Evolutionary conservation across 2,888 invertebrate species (phyloP), one percentile per base, ranked within the genome.

Genomic region (Andricus curvator): DNA sequence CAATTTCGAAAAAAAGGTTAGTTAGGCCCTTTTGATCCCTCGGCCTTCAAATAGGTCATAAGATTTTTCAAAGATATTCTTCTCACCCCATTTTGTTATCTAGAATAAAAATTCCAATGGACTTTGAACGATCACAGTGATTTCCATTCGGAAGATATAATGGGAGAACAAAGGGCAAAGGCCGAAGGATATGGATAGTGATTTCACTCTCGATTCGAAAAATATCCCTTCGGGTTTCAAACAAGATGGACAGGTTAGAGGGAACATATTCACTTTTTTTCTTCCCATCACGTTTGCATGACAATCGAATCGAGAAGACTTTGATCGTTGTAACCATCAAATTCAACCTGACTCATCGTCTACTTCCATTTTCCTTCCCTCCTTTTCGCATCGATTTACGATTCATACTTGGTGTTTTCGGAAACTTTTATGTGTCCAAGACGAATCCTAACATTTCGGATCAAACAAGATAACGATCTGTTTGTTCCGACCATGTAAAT

Each of bases 331-430:
- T 67, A 13, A 44, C 67, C 44, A 67, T 41, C 9, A 67, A 67
- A n/a, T 44, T 67, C 44, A 67, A 41, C 67, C 67, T 44, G 44
- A 44, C 67, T 67, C 67, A 67, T 67, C 67, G 67, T 44, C 67
- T 44, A 44, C 22, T 22, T 67, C 41, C 41, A 67, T 67, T 67
- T 67, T 41, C 67, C 22, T 41, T 67, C 41, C 67, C 56, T 67
- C 15, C 22, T 67, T 67, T 67, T 67, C 15, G 67, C 41, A 44
- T 67, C 67, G 67, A 67, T 67, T 41, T 67, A 56, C 56, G 56
- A 56, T 56, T n/a, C n/a, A 56, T 56, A n/a, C 56, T 56, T 56
- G 9, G 56, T 56, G 56, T n/a, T 56, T 56, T n/a, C 56, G n/a
- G 11, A n/a, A 56, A 56, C 56, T 56, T 56, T 56, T 22, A 56